Conservation (phyloP, 64 coral and sea anemone genomes). For the Acropora tenuis region DNA sequence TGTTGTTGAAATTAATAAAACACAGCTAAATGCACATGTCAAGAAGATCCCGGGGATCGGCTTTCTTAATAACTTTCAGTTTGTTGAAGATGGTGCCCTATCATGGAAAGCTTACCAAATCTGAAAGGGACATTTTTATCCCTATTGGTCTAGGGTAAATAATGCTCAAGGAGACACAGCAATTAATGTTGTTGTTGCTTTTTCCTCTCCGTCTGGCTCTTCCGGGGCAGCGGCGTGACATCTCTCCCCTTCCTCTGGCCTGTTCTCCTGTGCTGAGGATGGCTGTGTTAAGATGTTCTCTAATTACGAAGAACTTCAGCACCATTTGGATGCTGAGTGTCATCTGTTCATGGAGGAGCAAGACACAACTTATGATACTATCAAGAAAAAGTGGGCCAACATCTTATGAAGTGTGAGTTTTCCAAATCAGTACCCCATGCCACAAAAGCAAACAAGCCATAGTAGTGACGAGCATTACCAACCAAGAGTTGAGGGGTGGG, state of each 20-base stretch:
- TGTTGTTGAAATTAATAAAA: no score
- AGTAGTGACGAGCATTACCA: neutral
- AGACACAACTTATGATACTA: neutral
- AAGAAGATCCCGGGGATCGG: neutral
- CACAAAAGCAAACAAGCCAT: neutral
- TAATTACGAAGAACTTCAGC: neutral
- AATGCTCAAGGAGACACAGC: constrained; percentile 1
- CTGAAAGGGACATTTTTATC: neutral
- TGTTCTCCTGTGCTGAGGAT: neutral
- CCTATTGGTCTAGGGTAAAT: neutral
- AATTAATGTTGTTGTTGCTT: neutral
- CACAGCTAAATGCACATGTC: no score
- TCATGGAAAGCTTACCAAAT: neutral
- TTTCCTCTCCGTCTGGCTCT: neutral
- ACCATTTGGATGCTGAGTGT: neutral
- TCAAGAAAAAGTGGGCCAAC: neutral
- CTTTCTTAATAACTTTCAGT: neutral
- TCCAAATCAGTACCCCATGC: neutral
- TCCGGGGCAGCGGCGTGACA: neutral
- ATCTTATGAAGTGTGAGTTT: neutral
- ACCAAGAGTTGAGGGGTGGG: neutral
- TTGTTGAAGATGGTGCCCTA: neutral
- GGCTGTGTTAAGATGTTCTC: neutral
- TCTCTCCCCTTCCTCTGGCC: neutral
- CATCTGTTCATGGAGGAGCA: neutral